Evolutionary conservation across 2,113 vertebrate genomes (phyloP).

Genomic region (Amblyornis subalaris): DNA sequence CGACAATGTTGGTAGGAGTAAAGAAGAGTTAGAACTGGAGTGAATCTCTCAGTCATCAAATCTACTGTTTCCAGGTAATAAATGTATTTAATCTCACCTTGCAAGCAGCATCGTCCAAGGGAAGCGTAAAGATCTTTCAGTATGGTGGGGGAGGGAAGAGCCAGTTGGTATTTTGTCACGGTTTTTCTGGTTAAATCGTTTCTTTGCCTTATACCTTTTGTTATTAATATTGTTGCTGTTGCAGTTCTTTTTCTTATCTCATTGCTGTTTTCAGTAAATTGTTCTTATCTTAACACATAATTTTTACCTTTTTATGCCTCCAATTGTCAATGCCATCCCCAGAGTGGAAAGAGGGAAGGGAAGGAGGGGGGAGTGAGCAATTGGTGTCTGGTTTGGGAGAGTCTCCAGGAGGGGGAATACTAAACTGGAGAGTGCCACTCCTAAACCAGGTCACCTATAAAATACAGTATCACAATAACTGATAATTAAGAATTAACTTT

Average conservation of each 20-base stretch:
- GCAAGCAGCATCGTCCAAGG: background rate
- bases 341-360: background rate
- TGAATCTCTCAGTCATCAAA: background rate
- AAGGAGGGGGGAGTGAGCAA: background rate
- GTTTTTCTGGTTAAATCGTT: rapidly evolving
- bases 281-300: background rate
- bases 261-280: background rate
- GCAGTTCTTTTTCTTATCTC: background rate
- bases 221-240: background rate
- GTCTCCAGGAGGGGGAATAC: rapidly evolving
- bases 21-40: background rate
- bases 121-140: background rate
- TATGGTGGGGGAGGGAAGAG: background rate
- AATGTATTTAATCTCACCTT: background rate
- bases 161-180: rapidly evolving
- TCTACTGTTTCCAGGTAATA: background rate
- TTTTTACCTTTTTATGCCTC: background rate
- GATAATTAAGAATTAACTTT: background rate
- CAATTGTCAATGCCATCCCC: background rate
- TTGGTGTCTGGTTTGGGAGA: background rate
- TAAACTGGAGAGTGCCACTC: background rate
- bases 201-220: background rate
- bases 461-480: background rate
- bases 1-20: background rate
- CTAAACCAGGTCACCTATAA: background rate